phyloP scores from a whole-genome alignment of 2,113 vertebrate genomes.

The Nipponia nippon region DNA sequence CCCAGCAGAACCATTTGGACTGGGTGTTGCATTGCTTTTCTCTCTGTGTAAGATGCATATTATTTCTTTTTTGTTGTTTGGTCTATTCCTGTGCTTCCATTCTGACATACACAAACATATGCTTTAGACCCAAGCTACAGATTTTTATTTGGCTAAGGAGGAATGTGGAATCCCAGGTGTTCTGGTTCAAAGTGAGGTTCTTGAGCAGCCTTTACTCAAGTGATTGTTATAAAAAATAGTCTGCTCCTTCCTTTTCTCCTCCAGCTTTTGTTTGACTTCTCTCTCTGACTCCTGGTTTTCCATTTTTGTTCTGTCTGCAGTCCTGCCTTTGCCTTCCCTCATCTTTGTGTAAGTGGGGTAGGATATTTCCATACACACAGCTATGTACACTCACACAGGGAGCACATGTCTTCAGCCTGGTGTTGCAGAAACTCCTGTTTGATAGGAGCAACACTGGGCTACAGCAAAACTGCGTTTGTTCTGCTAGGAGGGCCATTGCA shows the following conservation, averaged over 20 bases:
- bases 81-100: background rate
- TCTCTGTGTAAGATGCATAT: background rate
- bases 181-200: background rate
- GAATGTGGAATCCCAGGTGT: background rate
- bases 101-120: background rate
- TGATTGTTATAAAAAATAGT: background rate
- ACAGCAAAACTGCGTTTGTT: background rate
- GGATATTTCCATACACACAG: background rate
- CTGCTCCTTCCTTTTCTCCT: background rate
- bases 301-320: background rate
- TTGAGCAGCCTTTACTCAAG: background rate
- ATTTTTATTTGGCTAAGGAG: background rate
- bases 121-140: background rate
- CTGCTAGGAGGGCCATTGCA: background rate
- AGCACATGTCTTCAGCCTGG: background rate
- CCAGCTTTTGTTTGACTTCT: background rate
- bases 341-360: accelerated
- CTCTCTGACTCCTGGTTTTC: background rate
- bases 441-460: background rate
- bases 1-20: background rate
- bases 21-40: background rate
- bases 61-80: background rate
- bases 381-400: background rate
- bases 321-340: background rate
- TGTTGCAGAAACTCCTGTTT: background rate